Percentiles rank a stretch among this genome's conserved stretches.
These are phyloP conservation scores for Melanaphis sacchari DNA, from an alignment of 1,140 invertebrate species.

Conservation along the genomic window DNA sequence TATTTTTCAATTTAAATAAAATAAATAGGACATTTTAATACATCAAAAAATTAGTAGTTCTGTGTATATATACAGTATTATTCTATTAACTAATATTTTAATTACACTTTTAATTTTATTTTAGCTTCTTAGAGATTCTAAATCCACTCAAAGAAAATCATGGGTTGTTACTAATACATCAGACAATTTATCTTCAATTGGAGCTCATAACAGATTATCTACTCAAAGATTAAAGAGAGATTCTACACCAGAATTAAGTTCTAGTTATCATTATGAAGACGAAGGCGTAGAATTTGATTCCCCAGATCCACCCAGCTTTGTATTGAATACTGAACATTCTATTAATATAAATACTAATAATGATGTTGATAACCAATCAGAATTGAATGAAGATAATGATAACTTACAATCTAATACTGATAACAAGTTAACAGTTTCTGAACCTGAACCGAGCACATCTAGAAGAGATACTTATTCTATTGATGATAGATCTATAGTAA, in stretches of 20 bases:
- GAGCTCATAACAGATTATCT: not conserved
- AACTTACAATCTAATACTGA: not conserved
- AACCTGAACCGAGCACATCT: not conserved
- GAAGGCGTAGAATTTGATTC: conserved; percentile 45
- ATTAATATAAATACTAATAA: no score
- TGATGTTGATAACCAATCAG: not conserved
- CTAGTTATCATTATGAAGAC: conserved; percentile 31
- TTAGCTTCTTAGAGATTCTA: conserved; percentile 7
- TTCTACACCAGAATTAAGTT: conserved; percentile 21
- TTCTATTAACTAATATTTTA: not conserved
- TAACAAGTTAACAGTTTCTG: not conserved
- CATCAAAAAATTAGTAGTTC: no score
- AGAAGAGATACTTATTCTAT: conserved; percentile 44
- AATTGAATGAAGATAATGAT: not conserved
- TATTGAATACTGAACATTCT: not conserved
- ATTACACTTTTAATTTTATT: not conserved
- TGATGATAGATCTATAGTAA: not conserved
- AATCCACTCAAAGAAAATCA: conserved; percentile 18
- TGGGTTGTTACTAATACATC: conserved; percentile 17
- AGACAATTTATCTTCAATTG: not conserved
- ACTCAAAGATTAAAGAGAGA: conserved; percentile 18
- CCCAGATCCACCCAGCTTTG: not conserved
- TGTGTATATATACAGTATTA: not conserved
- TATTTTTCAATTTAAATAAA: not conserved
- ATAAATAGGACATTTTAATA: not conserved